These are phyloP conservation scores for Dicrurus megarhynchus DNA, from an alignment of 2,113 vertebrate genomes.

Conservation along the genomic window DNA sequence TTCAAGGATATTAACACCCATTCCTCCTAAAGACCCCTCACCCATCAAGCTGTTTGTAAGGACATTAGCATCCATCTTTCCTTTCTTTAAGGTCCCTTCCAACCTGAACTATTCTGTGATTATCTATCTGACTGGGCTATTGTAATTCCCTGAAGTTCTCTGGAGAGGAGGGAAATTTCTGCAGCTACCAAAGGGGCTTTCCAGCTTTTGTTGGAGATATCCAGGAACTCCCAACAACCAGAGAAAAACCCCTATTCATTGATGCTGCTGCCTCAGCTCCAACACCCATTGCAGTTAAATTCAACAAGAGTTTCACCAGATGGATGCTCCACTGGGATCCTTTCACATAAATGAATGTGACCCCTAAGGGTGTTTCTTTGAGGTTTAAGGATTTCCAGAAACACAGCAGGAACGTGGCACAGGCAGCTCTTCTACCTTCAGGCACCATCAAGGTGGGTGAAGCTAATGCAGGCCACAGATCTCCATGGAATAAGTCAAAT, in stretches of 20 bases:
- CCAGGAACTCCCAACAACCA: not conserved
- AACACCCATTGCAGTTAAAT: not conserved
- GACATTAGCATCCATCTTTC: not conserved
- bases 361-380: not conserved
- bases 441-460: not conserved
- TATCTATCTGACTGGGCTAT: not conserved
- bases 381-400: not conserved
- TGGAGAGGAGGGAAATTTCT: not conserved
- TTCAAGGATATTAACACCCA: not conserved
- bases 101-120: not conserved
- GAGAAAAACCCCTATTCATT: not conserved
- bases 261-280: not conserved
- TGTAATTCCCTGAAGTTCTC: not conserved
- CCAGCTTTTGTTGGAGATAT: not conserved
- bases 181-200: rapidly evolving
- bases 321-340: not conserved
- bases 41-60: not conserved
- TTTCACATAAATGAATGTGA: rapidly evolving
- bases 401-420: not conserved
- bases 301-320: not conserved
- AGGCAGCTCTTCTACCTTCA: not conserved
- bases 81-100: not conserved
- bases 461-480: not conserved
- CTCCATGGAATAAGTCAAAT: not conserved
- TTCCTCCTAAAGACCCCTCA: not conserved